Evolutionary conservation across 2,888 invertebrate genomes (phyloP).

Genomic region (Eurytoma californica): DNA sequence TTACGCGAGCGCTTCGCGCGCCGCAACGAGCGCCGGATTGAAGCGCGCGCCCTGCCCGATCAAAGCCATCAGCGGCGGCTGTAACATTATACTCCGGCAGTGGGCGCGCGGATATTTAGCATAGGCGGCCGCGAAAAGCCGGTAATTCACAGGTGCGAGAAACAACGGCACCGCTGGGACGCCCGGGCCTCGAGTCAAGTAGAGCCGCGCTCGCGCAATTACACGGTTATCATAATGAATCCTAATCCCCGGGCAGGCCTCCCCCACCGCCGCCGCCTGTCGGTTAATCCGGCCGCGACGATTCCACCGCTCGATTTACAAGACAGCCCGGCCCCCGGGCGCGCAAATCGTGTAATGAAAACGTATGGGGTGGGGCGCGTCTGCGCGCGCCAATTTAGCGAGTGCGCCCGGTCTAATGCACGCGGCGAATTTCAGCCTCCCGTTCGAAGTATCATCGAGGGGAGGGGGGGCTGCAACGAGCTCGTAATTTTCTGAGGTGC

Average conservation of each 20-base stretch:
- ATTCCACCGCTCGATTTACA: conserved; percentile 23
- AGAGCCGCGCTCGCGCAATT: conserved; percentile 20
- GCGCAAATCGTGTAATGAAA: conserved; percentile 40
- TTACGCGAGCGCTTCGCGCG: too few relatives aligned
- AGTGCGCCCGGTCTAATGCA: conserved; percentile 28
- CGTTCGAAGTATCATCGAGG: conserved; percentile 35
- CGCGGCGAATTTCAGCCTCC: conserved; percentile 6
- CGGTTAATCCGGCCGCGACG: conserved; percentile 4
- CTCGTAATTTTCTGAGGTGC: conserved; percentile 41
- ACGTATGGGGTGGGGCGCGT: conserved; percentile 13
- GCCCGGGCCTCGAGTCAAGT: neutral
- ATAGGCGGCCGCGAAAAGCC: neutral
- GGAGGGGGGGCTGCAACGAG: conserved; percentile 31
- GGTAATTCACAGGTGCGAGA: conserved; percentile 4
- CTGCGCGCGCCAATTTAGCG: conserved; percentile 26
- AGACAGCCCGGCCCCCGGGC: conserved; percentile 11
- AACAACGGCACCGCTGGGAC: neutral
- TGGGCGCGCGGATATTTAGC: too few relatives aligned
- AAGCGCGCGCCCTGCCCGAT: too few relatives aligned
- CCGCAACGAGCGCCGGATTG: too few relatives aligned
- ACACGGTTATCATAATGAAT: conserved; percentile 41
- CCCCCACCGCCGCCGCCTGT: neutral
- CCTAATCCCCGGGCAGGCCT: conserved; percentile 15
- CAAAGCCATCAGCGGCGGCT: neutral
- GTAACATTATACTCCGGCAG: neutral